Percentiles rank a stretch among this genome's conserved stretches.
phyloP scores from a whole-genome alignment of 2,113 vertebrate genomes.

The Pavo muticus region DNA sequence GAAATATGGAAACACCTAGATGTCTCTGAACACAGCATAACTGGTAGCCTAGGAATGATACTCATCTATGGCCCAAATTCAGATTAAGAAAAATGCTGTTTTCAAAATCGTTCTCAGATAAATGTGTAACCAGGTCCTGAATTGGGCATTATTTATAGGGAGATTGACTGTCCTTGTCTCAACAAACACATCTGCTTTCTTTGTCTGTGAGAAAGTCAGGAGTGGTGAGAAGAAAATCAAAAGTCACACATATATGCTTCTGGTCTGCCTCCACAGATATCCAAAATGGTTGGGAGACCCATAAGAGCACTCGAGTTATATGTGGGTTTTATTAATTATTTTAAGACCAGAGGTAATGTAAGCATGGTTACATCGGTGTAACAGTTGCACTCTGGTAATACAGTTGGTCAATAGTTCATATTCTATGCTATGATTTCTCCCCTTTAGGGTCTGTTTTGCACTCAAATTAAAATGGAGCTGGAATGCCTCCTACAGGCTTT shows the following conservation, averaged over 20 bases:
- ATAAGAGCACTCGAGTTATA: not conserved
- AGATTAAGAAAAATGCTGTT: not conserved
- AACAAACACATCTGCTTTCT: not conserved
- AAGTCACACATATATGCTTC: not conserved
- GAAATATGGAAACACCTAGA: not conserved
- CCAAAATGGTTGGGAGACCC: not conserved
- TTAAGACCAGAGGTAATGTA: not conserved
- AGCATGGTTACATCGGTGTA: not conserved
- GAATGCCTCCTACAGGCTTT: constrained; percentile 53
- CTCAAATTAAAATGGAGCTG: constrained; percentile 10
- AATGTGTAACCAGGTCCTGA: not conserved
- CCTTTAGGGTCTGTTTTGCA: not conserved
- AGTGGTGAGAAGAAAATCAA: not conserved
- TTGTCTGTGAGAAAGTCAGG: not conserved
- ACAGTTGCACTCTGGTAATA: not conserved
- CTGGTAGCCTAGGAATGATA: not conserved
- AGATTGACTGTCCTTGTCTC: not conserved
- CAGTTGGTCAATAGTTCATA: not conserved
- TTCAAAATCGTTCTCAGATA: not conserved
- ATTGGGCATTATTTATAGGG: not conserved
- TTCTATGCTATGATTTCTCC: not conserved
- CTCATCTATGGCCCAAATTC: not conserved
- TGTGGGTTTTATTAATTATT: not conserved
- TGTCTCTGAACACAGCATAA: not conserved
- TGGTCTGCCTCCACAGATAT: not conserved